These are phyloP conservation scores for Stigmatopora nigra DNA, from an alignment of 2,113 vertebrate genomes.

Conservation along the genomic window DNA sequence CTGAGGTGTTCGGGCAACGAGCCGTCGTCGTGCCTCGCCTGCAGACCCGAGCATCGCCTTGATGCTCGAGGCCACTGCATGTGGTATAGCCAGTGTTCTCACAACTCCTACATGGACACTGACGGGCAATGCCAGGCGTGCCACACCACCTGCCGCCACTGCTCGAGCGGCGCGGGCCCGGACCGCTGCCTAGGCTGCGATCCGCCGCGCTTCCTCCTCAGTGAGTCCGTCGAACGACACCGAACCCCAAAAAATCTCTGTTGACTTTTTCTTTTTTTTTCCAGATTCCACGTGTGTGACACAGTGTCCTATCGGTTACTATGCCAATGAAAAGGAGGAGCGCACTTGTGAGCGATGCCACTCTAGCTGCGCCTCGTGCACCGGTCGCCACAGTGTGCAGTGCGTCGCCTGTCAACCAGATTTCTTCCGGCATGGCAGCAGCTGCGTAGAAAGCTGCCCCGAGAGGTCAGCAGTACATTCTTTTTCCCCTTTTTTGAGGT, in stretches of 20 bases:
- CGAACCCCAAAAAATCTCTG: too few species aligned
- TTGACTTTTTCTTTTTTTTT: neutral
- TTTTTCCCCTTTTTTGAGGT: neutral
- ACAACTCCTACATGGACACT: conserved; percentile 62
- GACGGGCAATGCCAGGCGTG: conserved; percentile 69
- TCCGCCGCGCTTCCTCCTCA: conserved; percentile 64
- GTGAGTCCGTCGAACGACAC: conserved; percentile 63
- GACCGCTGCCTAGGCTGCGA: conserved; percentile 77
- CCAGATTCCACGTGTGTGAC: conserved; percentile 79
- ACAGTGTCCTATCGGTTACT: conserved; percentile 77
- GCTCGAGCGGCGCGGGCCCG: conserved; percentile 73
- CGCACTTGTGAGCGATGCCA: conserved; percentile 75
- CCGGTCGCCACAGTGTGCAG: conserved; percentile 73
- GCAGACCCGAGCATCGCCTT: conserved; percentile 52
- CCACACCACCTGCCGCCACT: conserved; percentile 72
- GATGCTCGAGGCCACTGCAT: conserved; percentile 63
- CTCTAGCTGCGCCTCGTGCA: conserved; percentile 72
- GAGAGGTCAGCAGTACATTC: conserved; percentile 67
- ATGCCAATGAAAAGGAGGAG: conserved; percentile 44
- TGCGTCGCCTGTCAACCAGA: conserved; percentile 73
- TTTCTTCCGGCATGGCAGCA: conserved; percentile 67
- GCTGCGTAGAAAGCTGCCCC: conserved; percentile 74
- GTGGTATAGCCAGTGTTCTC: conserved; percentile 57
- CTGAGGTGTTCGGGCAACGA: conserved; percentile 71
- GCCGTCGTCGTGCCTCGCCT: conserved; percentile 68